Evolutionary conservation across 2,113 vertebrate species (phyloP).

Genomic region (Phycodurus eques): DNA sequence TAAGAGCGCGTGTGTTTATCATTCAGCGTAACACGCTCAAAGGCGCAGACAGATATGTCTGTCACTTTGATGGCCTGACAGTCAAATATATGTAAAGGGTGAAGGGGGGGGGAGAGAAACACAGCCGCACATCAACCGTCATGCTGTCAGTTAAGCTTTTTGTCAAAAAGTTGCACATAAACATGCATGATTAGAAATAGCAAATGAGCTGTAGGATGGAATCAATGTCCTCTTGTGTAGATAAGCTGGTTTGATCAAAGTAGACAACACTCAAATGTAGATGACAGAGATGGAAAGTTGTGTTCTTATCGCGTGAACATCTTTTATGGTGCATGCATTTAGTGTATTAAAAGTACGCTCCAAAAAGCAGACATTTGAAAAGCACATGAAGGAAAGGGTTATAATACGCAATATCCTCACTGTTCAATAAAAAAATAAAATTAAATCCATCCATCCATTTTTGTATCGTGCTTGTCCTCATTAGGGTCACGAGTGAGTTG

Average conservation of each 20-base stretch:
- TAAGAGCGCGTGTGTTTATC: conserved; percentile 66
- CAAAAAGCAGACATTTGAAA: neutral
- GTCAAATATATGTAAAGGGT: conserved; percentile 34
- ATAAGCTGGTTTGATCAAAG: conserved; percentile 35
- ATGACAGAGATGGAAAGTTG: conserved; percentile 22
- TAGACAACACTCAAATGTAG: conserved; percentile 12
- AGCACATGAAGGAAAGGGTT: neutral
- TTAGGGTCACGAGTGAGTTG: too few relatives aligned
- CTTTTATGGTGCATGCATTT: neutral
- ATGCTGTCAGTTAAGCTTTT: conserved; percentile 63
- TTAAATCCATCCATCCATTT: neutral
- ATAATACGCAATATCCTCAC: neutral
- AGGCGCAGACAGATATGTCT: conserved; percentile 56
- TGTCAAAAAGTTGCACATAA: conserved; percentile 64
- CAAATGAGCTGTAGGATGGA: conserved; percentile 49
- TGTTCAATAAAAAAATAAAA: neutral
- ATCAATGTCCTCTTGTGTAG: conserved; percentile 41
- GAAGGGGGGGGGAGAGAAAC: conserved; percentile 13
- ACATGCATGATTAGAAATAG: conserved; percentile 63
- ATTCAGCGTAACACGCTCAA: conserved; percentile 62
- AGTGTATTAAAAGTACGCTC: neutral
- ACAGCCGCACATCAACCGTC: conserved; percentile 63
- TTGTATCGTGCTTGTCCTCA: neutral
- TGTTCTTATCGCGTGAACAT: conserved; percentile 16
- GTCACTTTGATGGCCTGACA: conserved; percentile 66